A percentile compares a stretch with the other conserved stretches of the same genome.
phyloP scores from a whole-genome alignment of 1,140 invertebrate genomes.

The Olivierus martensii region DNA sequence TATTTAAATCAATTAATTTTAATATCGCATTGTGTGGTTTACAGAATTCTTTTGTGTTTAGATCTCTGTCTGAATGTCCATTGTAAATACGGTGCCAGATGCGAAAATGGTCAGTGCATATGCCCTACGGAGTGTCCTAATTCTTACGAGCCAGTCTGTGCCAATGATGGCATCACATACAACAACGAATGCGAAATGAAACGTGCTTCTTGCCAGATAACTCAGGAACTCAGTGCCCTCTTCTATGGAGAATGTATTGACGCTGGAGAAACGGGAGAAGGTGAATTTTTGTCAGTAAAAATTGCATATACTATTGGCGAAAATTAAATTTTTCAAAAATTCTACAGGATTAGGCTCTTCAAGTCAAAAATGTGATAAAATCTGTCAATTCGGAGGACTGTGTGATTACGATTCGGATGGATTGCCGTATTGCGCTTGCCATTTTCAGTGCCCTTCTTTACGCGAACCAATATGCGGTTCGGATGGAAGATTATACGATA shows the following conservation, averaged over 20 bases:
- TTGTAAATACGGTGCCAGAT: conserved; percentile 63
- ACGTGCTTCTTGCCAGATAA: conserved; percentile 40
- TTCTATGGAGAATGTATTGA: conserved; percentile 71
- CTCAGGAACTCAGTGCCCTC: conserved; percentile 38
- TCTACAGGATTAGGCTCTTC: background rate
- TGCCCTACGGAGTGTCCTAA: conserved; percentile 58
- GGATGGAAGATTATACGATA: conserved; percentile 62
- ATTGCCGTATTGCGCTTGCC: conserved; percentile 16
- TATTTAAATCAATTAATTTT: too few relatives aligned
- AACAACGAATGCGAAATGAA: conserved; percentile 72
- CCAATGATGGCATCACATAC: conserved; percentile 48
- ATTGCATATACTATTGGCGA: background rate
- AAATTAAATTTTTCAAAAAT: too few relatives aligned
- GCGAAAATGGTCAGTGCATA: conserved; percentile 64
- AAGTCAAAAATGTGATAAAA: conserved; percentile 4
- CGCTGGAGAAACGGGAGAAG: conserved; percentile 27
- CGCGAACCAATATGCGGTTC: conserved; percentile 30
- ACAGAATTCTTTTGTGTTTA: conserved; percentile 31
- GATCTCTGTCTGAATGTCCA: conserved; percentile 59
- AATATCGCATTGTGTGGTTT: too few relatives aligned
- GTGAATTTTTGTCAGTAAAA: background rate
- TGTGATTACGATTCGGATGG: conserved; percentile 16
- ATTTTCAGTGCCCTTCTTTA: conserved; percentile 12
- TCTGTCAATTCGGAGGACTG: conserved; percentile 19
- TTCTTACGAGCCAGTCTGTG: conserved; percentile 50